Evolutionary conservation across 2,888 invertebrate genomes (phyloP), one percentile per base, ranked within the genome.

Genomic region (Hyalella azteca): DNA sequence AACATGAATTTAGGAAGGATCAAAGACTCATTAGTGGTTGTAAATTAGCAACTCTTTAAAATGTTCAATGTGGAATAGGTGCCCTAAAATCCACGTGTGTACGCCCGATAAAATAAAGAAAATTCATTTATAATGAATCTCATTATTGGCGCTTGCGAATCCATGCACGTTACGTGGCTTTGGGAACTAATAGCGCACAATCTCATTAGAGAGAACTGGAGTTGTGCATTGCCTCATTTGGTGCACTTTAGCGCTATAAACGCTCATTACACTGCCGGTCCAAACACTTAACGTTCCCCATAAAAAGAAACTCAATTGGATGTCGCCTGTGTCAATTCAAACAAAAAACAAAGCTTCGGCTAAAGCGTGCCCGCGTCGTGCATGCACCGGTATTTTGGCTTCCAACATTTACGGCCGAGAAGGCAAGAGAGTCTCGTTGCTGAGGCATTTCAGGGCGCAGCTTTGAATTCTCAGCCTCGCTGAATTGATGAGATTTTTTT

Each of bases 261-360:
- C 54, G 54, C 54, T 54, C 54, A 54, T 54, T 54, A 54, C 54
- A 54, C 26, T 54, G 54, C 29, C 54, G 22, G 54, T 29, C 29
- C 26, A 54, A 54, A 54, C 54, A 54, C 54, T 54, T 54, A 54
- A 26, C 54, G 54, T 29, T 54, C 29, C 54, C 54, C 54, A 26
- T 54, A 54, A 54, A 54, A 29, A 22, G 26, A 54, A 54, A 54
- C 54, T 54, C 54, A 54, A 54, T 54, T 54, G 54, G 54, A 54
- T 54, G 54, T 54, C 54, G 54, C 22, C 26, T 29, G 3, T 29
- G 54, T 54, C 29, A 54, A 54, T 54, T 54, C 54, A 22, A 13
- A 54, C 22, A 54, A 54, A 54, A 54, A 54, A 54, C 15, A 26
- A 7, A 26, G 29, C 22, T 26, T 54, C 22, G 22, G 26, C 54